Evolutionary conservation across 1,140 invertebrate species (phyloP), one percentile per base, ranked within the genome.

Genomic region (Lepidurus apus): DNA sequence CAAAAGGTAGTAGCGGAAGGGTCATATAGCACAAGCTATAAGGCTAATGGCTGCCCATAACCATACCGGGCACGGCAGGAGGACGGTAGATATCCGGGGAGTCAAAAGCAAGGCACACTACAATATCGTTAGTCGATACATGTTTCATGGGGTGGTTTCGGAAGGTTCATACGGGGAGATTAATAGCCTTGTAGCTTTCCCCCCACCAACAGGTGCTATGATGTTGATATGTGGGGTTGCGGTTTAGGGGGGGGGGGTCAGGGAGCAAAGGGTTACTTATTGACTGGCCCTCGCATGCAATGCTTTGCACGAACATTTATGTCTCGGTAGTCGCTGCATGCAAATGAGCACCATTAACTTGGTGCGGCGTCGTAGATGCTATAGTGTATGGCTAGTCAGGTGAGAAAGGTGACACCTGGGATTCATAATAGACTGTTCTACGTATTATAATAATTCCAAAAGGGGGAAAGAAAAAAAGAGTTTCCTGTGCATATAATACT

Each of bases 261-360:
- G 53, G 53, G 53, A 65, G 53, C 53, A 65, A 65, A 65, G 53
- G 53, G 53, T 65, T 65, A 65, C 53, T 65, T 65, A 65, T 65
- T 65, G 53, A 65, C 53, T 65, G 21, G 53, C 53, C 53, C 34
- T 65, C 7, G 53, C 53, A 65, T 65, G 53, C 53, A 65, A 65
- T 65, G 21, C 53, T 65, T 65, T 7, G 53, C 53, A 65, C 53
- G 53, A 21, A 65, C 53, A 65, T 65, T 65, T n/a, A 7, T 65
- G 17, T 65, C 53, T 65, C 17, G 53, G 6, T 65, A 65, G 53
- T 65, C 21, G 17, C 53, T 65, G 53, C 53, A 65, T 65, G 53
- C 53, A 65, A 65, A 65, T 65, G 53, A n/a, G 17, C 53, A 13
- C 17, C 7, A 65, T 65, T 65, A 65, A 65, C 53, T 65, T 65